Evolutionary conservation across 2,888 invertebrate genomes (phyloP), one percentile per base, ranked within the genome.

Genomic region (Vandiemenella viatica): DNA sequence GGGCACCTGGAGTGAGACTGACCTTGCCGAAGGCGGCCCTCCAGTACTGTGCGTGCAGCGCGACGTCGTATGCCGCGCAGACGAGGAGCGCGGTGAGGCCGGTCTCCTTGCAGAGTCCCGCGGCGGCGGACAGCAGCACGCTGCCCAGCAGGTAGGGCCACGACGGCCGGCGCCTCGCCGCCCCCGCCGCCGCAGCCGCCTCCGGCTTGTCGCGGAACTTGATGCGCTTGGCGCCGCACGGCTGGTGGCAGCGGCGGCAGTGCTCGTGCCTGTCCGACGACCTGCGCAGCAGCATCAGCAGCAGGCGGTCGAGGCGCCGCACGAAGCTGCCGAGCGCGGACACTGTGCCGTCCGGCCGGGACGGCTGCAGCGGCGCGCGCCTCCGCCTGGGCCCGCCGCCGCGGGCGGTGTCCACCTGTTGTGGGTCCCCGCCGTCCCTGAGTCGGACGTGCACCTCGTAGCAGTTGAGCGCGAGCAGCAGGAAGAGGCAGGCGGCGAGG

Each of bases 71-170:
- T 55, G 87, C 72, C 58, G 84, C 84, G 70, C 93, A 95, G 55
- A 93, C 79, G 50, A 86, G 82, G 60, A 96, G 71, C 53, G 92
- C 90, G 56, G 91, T 91, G 62, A 95, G 80, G 47, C 93, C 95
- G 46, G 92, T 92, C 70, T 96, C 96, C 71, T 95, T 96, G 71
- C 90, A 89, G 58, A 96, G 74, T 70, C 93, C 84, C 55, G 90
- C 88, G 42, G 84, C 81, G 41, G 80, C 71, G 32, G 89, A 82
- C 55, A 83, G 64, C 32, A 70, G 61, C 53, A 68, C 63, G 67
- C 64, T 78, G 54, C 75, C 68, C 48, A 72, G 69, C 59, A 87
- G 68, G 58, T 77, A 80, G 57, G 75, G 55, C 74, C 75, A 75
- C 58, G 63, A 63, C 68, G 72, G 68, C 46, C 51, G 44, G 18